These are phyloP conservation scores for Scartelaos histophorus DNA, from an alignment of 2,113 vertebrate species.

Conservation along the genomic window DNA sequence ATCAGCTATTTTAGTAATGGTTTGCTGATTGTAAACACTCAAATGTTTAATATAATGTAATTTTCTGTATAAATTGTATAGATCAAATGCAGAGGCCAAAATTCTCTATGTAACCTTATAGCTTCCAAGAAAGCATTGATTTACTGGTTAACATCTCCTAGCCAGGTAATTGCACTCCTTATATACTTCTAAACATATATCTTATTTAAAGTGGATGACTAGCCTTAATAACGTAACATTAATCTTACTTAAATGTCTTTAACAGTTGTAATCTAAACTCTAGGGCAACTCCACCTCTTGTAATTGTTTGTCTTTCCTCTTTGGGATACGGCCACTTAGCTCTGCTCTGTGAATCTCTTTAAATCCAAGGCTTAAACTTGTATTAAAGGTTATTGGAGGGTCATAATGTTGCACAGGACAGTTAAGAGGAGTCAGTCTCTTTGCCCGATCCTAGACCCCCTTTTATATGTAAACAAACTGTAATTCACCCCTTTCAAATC, in stretches of 20 bases:
- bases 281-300: not conserved
- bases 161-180: not conserved
- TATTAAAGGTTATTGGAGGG: conserved; percentile 40
- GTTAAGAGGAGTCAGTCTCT: conserved; percentile 35
- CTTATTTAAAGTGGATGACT: not conserved
- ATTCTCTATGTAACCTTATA: too few relatives aligned
- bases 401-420: conserved; percentile 32
- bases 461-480: conserved; percentile 36
- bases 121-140: not conserved
- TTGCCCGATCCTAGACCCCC: conserved; percentile 30
- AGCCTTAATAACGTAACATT: not conserved
- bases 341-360: conserved; percentile 12
- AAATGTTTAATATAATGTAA: too few relatives aligned
- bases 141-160: not conserved
- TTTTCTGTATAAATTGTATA: too few relatives aligned
- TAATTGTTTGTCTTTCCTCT: not conserved
- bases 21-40: too few relatives aligned
- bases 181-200: not conserved
- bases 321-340: conserved; percentile 24
- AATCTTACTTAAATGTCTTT: not conserved
- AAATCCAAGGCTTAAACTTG: not conserved
- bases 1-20: too few relatives aligned
- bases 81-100: too few relatives aligned
- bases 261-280: not conserved
- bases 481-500: conserved; percentile 13